These are phyloP conservation scores for Pangasius macronema DNA, from an alignment of 2,797 vertebrate species.

Conservation along the genomic window DNA sequence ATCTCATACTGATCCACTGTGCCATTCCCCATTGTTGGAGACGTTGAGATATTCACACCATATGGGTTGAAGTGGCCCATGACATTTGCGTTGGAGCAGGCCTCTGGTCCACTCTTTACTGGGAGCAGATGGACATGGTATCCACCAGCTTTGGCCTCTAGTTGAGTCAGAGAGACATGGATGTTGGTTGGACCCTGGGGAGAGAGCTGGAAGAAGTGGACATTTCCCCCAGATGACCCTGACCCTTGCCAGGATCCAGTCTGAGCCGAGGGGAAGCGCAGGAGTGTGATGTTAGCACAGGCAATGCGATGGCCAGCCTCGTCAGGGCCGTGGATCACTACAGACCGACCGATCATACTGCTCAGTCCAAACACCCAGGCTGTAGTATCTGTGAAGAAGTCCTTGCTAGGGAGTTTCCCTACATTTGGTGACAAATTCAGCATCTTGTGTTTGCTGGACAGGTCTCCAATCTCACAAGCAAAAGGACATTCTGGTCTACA, in stretches of 20 bases:
- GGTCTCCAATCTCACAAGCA: constrained; percentile 78
- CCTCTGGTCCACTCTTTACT: constrained; percentile 57
- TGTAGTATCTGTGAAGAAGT: constrained; percentile 78
- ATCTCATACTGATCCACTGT: constrained; percentile 80
- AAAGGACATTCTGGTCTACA: constrained; percentile 69
- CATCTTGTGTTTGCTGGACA: constrained; percentile 67
- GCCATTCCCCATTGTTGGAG: constrained; percentile 68
- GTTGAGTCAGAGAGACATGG: constrained; percentile 64
- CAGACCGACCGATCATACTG: constrained; percentile 69
- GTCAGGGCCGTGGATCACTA: constrained; percentile 75
- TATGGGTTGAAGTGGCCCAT: constrained; percentile 79
- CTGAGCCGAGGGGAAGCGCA: constrained; percentile 60
- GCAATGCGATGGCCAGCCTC: constrained; percentile 65
- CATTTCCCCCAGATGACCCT: constrained; percentile 57
- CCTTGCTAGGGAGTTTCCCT: constrained; percentile 62
- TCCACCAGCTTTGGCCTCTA: constrained; percentile 66
- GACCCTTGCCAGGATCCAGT: constrained; percentile 68
- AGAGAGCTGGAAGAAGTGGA: constrained; percentile 67
- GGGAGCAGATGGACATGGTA: constrained; percentile 79
- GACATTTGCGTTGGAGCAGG: constrained; percentile 73
- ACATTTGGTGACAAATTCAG: constrained; percentile 61
- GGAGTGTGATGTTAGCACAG: constrained; percentile 78
- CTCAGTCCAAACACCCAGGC: constrained; percentile 66
- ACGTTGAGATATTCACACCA: constrained; percentile 59
- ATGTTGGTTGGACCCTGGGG: constrained; percentile 71